Conservation (phyloP, 2,797 vertebrate species). For the Poeciliopsis infans region DNA sequence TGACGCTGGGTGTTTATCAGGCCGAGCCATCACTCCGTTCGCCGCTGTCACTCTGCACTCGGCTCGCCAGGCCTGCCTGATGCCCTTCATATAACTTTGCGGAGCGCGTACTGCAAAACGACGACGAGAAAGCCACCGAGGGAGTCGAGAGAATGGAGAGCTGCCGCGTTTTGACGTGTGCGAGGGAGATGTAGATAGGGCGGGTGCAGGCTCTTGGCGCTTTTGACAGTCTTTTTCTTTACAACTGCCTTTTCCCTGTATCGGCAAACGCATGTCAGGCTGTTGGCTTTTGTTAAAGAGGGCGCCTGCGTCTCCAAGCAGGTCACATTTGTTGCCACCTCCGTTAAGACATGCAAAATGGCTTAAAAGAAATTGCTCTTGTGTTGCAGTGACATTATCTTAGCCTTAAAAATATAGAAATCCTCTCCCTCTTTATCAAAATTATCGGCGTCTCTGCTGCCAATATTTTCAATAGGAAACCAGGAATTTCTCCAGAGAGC, state of each 20-base stretch:
- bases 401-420: background rate
- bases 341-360: background rate
- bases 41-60: slow-evolving; percentile 99
- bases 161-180: slow-evolving; percentile 43
- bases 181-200: slow-evolving; percentile 71
- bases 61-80: slow-evolving; percentile 97
- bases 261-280: slow-evolving; percentile 65
- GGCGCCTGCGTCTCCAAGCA: slow-evolving; percentile 13
- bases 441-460: background rate
- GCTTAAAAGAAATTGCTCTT: background rate
- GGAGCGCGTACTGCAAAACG: slow-evolving; percentile 83
- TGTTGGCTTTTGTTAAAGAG: slow-evolving; percentile 62
- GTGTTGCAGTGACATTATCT: background rate
- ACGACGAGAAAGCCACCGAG: slow-evolving; percentile 56
- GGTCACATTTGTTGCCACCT: background rate
- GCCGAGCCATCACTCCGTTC: slow-evolving; percentile 94
- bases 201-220: slow-evolving; percentile 67
- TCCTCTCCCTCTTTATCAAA: background rate
- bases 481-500: background rate
- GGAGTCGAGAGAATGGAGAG: slow-evolving; percentile 56
- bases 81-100: slow-evolving; percentile 99
- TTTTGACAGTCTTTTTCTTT: slow-evolving; percentile 65
- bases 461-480: background rate
- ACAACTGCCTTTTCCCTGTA: slow-evolving; percentile 52
- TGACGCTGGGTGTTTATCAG: slow-evolving; percentile 99